These are phyloP conservation scores for Pseudomyrmex gracilis DNA, from an alignment of 1,140 invertebrate genomes.

Conservation along the genomic window DNA sequence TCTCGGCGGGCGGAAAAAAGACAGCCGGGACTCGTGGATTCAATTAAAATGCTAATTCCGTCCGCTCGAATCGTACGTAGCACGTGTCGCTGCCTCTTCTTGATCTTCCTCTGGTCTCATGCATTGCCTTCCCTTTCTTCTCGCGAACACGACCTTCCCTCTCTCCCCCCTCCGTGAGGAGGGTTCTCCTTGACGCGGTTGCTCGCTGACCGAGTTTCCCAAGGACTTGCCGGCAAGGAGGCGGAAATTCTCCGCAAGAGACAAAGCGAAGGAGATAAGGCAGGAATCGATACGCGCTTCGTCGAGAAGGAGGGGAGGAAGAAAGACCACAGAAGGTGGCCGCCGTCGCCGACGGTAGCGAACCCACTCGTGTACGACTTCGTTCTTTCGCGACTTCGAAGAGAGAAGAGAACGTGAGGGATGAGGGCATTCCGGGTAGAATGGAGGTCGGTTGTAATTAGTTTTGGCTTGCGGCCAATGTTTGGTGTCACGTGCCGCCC, in stretches of 20 bases:
- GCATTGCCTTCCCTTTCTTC: neutral
- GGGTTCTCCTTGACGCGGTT: slow-evolving; percentile 24
- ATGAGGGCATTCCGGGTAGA: slow-evolving; percentile 23
- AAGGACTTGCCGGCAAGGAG: slow-evolving; percentile 13
- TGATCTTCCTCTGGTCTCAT: neutral
- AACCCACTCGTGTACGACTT: slow-evolving; percentile 11
- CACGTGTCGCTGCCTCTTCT: slow-evolving; percentile 16
- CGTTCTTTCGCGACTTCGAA: neutral
- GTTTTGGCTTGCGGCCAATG: slow-evolving; percentile 64
- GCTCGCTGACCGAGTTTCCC: slow-evolving; percentile 54
- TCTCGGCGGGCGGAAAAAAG: slow-evolving; percentile 49
- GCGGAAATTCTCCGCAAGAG: slow-evolving; percentile 40
- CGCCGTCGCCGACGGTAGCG: slow-evolving; percentile 16
- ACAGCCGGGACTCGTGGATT: slow-evolving; percentile 56
- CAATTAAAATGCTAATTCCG: slow-evolving; percentile 72
- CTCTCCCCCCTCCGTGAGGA: neutral
- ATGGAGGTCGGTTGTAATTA: slow-evolving; percentile 56
- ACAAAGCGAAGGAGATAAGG: slow-evolving; percentile 55
- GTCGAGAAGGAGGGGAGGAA: neutral
- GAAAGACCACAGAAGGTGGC: slow-evolving; percentile 9
- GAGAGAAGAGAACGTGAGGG: neutral
- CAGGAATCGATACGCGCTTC: slow-evolving; percentile 44
- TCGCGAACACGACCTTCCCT: neutral
- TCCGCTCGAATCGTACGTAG: slow-evolving; percentile 8
- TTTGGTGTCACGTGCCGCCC: slow-evolving; percentile 63